Conservation (phyloP, 2,797 vertebrate genomes). For the Stomatorhinus walkeri region DNA sequence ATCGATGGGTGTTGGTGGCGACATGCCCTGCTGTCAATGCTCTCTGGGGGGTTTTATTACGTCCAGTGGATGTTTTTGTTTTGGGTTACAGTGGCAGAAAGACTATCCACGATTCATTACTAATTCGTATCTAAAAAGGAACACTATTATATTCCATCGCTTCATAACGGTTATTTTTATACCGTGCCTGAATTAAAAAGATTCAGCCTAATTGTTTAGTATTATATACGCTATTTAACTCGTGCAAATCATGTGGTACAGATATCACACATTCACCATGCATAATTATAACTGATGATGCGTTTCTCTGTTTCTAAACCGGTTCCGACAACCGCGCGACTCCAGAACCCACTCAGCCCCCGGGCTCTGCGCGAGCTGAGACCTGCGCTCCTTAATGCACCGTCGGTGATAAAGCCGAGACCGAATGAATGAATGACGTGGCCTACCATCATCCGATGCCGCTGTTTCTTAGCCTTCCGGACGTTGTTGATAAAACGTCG, state of each 20-base stretch:
- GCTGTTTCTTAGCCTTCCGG: slow-evolving; percentile 59
- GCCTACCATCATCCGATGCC: slow-evolving; percentile 57
- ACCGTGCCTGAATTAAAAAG: neutral
- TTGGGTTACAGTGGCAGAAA: neutral
- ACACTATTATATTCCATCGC: neutral
- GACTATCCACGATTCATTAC: neutral
- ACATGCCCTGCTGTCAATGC: neutral
- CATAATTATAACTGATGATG: neutral
- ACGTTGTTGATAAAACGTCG: slow-evolving; percentile 64
- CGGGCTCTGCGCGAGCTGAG: neutral
- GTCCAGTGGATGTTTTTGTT: neutral
- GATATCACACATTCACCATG: neutral
- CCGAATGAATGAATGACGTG: neutral
- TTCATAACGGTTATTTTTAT: neutral
- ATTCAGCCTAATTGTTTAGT: neutral
- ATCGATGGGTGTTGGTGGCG: neutral
- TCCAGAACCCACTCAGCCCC: neutral
- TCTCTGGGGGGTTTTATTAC: neutral
- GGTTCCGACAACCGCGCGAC: neutral
- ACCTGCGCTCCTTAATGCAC: neutral
- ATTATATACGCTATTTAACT: neutral
- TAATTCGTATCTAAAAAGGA: neutral
- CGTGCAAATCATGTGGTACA: neutral
- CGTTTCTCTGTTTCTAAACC: neutral
- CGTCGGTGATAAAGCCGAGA: neutral